Evolutionary conservation across 2,113 vertebrate species (phyloP).

Genomic region (Prinia subflava): DNA sequence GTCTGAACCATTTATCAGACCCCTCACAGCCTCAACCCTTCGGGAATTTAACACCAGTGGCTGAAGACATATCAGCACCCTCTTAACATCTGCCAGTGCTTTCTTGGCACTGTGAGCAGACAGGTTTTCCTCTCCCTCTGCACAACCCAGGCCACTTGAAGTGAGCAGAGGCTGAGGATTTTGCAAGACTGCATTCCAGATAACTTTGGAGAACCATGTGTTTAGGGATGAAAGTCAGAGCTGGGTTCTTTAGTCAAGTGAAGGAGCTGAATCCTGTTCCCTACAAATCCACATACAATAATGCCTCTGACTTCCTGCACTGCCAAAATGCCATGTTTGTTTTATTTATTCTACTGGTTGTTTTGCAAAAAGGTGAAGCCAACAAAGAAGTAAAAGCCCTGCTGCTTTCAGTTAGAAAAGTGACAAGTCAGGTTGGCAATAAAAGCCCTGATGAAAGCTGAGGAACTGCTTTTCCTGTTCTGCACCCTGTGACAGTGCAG

Average conservation of each 20-base stretch:
- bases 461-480: background rate
- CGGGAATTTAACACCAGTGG: background rate
- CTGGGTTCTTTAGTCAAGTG: background rate
- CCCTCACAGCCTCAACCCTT: background rate
- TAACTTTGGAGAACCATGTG: background rate
- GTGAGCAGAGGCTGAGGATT: background rate
- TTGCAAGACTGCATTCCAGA: background rate
- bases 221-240: background rate
- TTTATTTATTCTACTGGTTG: background rate
- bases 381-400: background rate
- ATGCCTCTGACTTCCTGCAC: background rate
- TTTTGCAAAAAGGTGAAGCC: background rate
- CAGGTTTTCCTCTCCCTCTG: background rate
- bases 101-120: background rate
- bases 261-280: background rate
- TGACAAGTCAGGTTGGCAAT: background rate
- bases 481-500: background rate
- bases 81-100: background rate
- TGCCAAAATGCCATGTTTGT: background rate
- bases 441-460: background rate
- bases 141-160: background rate
- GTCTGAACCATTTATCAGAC: background rate
- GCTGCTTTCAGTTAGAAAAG: background rate
- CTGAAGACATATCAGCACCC: background rate
- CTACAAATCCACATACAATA: background rate